These are phyloP conservation scores for Sylvicapra grimmia DNA, from an alignment of 2,113 vertebrate species.

Conservation along the genomic window DNA sequence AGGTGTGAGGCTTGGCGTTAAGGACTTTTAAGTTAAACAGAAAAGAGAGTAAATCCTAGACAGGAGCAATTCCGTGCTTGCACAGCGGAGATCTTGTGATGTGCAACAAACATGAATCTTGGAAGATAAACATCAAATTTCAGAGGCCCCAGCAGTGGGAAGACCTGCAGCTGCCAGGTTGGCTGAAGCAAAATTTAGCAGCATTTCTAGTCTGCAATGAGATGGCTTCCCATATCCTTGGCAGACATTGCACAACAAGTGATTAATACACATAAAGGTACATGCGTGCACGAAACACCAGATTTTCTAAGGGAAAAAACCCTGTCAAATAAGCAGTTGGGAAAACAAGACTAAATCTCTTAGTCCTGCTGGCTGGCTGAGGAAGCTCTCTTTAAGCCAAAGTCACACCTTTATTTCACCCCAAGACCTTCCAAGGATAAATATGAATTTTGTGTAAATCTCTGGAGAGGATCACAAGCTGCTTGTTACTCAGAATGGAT, in stretches of 20 bases:
- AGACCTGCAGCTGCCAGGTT: neutral
- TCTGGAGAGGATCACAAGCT: neutral
- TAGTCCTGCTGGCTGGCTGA: neutral
- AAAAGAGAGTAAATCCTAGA: neutral
- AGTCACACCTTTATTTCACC: neutral
- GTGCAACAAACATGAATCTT: neutral
- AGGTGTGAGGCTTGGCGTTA: neutral
- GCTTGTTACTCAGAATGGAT: neutral
- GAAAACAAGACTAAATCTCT: neutral
- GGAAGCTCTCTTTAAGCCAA: neutral
- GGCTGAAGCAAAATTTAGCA: neutral
- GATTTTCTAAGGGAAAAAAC: neutral
- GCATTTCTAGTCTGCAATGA: neutral
- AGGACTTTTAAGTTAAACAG: neutral
- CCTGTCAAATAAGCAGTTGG: neutral
- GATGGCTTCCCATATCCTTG: neutral
- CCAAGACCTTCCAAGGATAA: neutral
- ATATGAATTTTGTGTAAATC: neutral
- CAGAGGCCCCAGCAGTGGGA: neutral
- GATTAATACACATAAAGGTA: neutral
- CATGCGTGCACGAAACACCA: neutral
- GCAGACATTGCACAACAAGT: neutral
- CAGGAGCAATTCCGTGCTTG: neutral
- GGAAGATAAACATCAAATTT: neutral
- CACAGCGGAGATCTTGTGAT: neutral